These are phyloP conservation scores for Eudyptes chrysolophus DNA, from an alignment of 2,113 vertebrate species.

Conservation along the genomic window DNA sequence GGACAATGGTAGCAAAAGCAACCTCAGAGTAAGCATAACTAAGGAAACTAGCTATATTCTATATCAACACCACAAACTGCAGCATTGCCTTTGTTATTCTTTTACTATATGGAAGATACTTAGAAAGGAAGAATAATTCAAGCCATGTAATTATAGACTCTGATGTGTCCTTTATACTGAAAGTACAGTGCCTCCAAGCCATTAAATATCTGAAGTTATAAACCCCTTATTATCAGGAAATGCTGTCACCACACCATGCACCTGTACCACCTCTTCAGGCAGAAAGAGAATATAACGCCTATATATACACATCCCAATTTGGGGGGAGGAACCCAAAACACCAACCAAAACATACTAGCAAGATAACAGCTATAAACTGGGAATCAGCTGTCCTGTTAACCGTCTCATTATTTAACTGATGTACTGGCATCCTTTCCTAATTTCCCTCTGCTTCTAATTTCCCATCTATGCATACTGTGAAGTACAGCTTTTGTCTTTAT, in stretches of 20 bases:
- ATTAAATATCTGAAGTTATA: background rate
- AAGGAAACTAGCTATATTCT: background rate
- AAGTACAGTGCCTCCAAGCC: background rate
- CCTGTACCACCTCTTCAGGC: background rate
- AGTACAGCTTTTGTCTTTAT: background rate
- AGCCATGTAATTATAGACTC: background rate
- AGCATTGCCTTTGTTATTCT: background rate
- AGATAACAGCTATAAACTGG: background rate
- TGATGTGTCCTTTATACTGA: background rate
- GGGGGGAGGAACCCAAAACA: background rate
- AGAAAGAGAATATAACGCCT: background rate
- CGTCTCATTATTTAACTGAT: background rate
- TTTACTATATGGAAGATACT: background rate
- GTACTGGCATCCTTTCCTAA: background rate
- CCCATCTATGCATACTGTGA: background rate
- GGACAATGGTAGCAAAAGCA: background rate
- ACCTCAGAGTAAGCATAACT: background rate
- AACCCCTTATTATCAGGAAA: background rate
- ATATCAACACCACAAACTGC: background rate
- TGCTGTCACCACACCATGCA: background rate
- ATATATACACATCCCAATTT: too few relatives aligned
- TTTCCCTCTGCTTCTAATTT: background rate
- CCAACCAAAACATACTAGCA: background rate
- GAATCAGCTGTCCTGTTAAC: background rate
- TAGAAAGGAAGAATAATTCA: background rate